A percentile compares a stretch with the other conserved stretches of the same genome.
phyloP scores from a whole-genome alignment of 2,888 invertebrate genomes.

The Notodonta dromedarius region DNA sequence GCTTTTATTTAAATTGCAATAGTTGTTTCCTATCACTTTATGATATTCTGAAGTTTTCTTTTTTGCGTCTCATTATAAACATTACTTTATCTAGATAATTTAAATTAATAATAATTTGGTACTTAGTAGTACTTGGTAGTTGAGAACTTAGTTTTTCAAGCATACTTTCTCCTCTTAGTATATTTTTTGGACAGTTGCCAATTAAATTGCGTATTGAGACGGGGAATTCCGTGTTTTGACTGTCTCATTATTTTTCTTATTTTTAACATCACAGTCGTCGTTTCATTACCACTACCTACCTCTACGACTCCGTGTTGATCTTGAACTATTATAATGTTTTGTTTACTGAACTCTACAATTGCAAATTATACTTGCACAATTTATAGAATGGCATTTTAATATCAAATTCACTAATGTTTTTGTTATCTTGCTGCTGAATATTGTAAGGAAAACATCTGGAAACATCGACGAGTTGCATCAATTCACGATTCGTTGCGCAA shows the following conservation, averaged over 20 bases:
- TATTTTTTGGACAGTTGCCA: not conserved
- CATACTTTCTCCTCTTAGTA: no score
- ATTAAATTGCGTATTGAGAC: not conserved
- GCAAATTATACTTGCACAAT: not conserved
- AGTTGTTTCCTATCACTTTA: not conserved
- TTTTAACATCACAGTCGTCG: constrained; percentile 5
- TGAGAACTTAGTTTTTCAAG: no score
- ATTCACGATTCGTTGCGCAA: constrained; percentile 55
- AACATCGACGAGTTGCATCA: constrained; percentile 35
- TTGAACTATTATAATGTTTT: not conserved
- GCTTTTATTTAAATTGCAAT: not conserved
- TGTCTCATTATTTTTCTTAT: constrained; percentile 25
- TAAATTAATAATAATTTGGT: no score
- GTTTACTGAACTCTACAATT: constrained; percentile 27
- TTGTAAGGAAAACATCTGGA: no score
- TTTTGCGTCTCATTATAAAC: not conserved
- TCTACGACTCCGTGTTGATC: not conserved
- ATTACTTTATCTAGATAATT: not conserved
- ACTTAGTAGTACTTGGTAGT: no score
- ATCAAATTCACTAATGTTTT: no score
- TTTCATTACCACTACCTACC: not conserved
- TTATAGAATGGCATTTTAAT: no score
- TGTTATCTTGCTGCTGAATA: no score
- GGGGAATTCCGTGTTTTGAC: constrained; percentile 3
- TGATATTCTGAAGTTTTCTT: no score